Conservation (phyloP, 2,113 vertebrate species). For the Eurypyga helias region DNA sequence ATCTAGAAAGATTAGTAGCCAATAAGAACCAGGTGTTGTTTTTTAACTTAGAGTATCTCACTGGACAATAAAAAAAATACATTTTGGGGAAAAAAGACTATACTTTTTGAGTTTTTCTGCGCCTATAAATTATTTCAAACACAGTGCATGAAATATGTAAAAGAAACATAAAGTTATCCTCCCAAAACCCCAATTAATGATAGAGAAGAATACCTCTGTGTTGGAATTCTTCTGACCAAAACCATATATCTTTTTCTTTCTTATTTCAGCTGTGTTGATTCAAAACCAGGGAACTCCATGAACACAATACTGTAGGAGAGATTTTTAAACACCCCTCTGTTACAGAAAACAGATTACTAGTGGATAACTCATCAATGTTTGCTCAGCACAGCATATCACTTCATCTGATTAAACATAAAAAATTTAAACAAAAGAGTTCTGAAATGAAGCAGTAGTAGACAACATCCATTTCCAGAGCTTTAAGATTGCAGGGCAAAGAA, state of each 20-base stretch:
- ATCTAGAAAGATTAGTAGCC: not conserved
- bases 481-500: not conserved
- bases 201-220: not conserved
- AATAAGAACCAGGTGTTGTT: not conserved
- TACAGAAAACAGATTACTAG: not conserved
- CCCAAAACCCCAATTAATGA: not conserved
- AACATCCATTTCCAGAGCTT: not conserved
- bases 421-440: not conserved
- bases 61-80: not conserved
- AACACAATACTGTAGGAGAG: not conserved
- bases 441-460: not conserved
- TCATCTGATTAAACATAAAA: not conserved
- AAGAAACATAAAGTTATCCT: not conserved
- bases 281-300: not conserved
- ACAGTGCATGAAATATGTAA: not conserved
- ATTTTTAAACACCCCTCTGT: not conserved
- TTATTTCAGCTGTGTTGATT: not conserved
- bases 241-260: not conserved
- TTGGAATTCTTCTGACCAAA: not conserved
- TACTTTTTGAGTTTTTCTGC: not conserved
- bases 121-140: not conserved
- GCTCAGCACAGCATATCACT: not conserved
- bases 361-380: not conserved
- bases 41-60: not conserved
- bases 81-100: not conserved